Evolutionary conservation across 2,888 invertebrate species (phyloP).

Genomic region (Tetragonisca angustula): DNA sequence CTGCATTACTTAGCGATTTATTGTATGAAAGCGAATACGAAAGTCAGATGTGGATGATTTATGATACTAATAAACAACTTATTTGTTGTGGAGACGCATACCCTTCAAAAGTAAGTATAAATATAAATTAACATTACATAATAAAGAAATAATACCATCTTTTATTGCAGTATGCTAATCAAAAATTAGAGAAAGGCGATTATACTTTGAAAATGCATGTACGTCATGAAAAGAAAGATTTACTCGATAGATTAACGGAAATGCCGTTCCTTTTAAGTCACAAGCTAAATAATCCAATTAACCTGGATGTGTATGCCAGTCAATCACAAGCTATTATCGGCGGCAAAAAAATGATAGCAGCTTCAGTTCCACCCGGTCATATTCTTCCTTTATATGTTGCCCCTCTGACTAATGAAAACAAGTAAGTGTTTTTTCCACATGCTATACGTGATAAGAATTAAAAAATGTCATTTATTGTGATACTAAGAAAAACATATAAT

Average conservation of each 20-base stretch:
- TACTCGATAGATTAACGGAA: constrained; percentile 94
- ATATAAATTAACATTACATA: constrained; percentile 3
- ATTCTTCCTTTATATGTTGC: constrained; percentile 91
- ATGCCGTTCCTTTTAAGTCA: constrained; percentile 90
- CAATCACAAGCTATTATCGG: constrained; percentile 89
- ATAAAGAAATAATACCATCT: constrained; percentile 7
- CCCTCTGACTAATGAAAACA: constrained; percentile 90
- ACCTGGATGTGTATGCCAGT: constrained; percentile 91
- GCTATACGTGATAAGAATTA: constrained; percentile 8
- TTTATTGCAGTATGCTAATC: constrained; percentile 88
- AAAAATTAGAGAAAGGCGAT: constrained; percentile 97
- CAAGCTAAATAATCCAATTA: constrained; percentile 90
- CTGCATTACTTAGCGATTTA: constrained; percentile 92
- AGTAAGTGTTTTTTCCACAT: constrained; percentile 87
- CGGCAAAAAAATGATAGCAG: constrained; percentile 91
- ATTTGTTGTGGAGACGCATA: constrained; percentile 95
- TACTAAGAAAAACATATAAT: not conserved
- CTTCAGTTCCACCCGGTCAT: constrained; percentile 86
- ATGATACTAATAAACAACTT: constrained; percentile 94
- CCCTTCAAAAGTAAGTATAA: constrained; percentile 88
- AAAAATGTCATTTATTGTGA: constrained; percentile 16
- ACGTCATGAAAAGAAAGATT: constrained; percentile 94
- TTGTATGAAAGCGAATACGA: constrained; percentile 98
- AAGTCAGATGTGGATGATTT: constrained; percentile 98
- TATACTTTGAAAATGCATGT: constrained; percentile 94